These are phyloP conservation scores for Coptotermes formosanus DNA, from an alignment of 1,140 invertebrate genomes.

Conservation along the genomic window DNA sequence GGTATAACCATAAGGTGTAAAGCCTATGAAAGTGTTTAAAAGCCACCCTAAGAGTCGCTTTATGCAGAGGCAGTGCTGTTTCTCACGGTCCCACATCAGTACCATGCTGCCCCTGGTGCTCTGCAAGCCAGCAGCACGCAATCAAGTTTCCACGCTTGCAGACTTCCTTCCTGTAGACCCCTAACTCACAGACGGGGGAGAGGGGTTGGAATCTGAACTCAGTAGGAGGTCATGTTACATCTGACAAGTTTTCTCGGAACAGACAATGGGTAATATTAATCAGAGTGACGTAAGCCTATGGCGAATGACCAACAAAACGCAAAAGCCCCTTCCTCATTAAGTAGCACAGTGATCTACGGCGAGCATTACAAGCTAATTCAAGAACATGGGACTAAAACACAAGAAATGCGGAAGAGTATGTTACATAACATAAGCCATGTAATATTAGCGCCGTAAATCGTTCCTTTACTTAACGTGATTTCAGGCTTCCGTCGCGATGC, in stretches of 20 bases:
- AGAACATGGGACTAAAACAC: no score
- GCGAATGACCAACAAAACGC: neutral
- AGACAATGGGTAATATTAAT: constrained; percentile 13
- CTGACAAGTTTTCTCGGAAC: neutral
- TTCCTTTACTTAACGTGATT: no score
- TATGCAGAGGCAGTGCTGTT: neutral
- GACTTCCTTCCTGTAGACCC: neutral
- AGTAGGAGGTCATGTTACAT: neutral
- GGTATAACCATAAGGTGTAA: neutral
- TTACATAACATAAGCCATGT: no score
- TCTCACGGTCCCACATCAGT: neutral
- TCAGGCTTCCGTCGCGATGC: no score
- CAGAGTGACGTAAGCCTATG: neutral
- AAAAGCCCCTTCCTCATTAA: neutral
- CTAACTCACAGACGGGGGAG: neutral
- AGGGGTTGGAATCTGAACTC: neutral
- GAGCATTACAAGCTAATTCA: neutral
- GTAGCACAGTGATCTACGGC: neutral
- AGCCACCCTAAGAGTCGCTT: neutral
- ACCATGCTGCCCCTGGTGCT: constrained; percentile 26
- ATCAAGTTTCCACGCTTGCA: neutral
- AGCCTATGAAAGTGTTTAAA: neutral
- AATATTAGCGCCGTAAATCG: no score
- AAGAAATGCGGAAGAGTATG: no score
- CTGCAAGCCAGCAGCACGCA: constrained; percentile 26